These are phyloP conservation scores for Norana najaformis DNA, from an alignment of 2,888 invertebrate genomes.

Conservation along the genomic window DNA sequence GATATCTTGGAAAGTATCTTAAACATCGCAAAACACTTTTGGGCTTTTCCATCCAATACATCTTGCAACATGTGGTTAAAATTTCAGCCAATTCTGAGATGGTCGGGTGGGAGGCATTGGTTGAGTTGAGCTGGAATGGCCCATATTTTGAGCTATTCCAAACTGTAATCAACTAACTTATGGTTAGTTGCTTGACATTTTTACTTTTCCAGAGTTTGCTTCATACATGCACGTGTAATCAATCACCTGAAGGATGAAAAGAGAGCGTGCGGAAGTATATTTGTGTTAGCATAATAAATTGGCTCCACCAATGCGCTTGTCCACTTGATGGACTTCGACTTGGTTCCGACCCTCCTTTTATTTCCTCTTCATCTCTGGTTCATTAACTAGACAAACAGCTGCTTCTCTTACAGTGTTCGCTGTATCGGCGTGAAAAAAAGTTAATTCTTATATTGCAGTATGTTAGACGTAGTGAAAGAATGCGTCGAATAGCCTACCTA, in stretches of 20 bases:
- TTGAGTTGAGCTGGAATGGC: too few relatives aligned
- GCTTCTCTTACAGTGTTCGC: background rate
- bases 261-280: background rate
- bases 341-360: too few relatives aligned
- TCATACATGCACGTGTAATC: background rate
- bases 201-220: background rate
- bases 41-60: too few relatives aligned
- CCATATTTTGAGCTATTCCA: too few relatives aligned
- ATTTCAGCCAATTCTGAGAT: too few relatives aligned
- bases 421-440: background rate
- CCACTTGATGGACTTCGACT: too few relatives aligned
- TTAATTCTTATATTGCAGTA: background rate
- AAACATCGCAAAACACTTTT: too few relatives aligned
- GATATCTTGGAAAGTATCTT: too few relatives aligned
- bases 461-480: background rate
- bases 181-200: background rate
- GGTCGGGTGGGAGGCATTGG: too few relatives aligned
- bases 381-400: background rate
- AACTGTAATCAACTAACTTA: background rate
- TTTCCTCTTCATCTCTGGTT: background rate
- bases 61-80: too few relatives aligned
- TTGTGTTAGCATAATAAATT: background rate
- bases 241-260: too few relatives aligned
- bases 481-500: slow-evolving; percentile 48
- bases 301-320: too few relatives aligned